Evolutionary conservation across 2,113 vertebrate species (phyloP).

Genomic region (Uropsilus gracilis): DNA sequence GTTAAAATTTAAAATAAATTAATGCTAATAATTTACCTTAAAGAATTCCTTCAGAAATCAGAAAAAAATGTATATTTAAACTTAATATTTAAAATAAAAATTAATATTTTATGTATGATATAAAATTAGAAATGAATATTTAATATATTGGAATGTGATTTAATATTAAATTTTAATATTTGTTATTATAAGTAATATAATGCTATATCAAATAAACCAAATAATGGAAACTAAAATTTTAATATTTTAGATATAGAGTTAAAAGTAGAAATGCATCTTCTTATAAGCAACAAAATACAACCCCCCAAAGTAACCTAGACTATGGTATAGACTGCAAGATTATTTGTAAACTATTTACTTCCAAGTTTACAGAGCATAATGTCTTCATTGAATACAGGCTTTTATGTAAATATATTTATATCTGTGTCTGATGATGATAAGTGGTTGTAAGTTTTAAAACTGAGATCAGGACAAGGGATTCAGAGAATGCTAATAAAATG

Average conservation of each 20-base stretch:
- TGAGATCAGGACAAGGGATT: not conserved
- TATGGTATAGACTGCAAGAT: no score
- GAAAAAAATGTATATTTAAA: not conserved
- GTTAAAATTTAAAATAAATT: slow-evolving; percentile 21
- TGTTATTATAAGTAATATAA: not conserved
- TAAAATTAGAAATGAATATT: slow-evolving; percentile 51
- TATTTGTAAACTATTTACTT: not conserved
- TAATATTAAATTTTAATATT: slow-evolving; percentile 20
- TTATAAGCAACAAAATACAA: not conserved
- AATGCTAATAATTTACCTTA: not conserved
- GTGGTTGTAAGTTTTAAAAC: not conserved
- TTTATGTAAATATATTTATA: no score
- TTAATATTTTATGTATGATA: not conserved
- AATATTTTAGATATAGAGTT: not conserved
- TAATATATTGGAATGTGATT: not conserved
- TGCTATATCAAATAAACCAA: not conserved
- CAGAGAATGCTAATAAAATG: not conserved
- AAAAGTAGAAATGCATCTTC: not conserved
- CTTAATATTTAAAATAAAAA: not conserved
- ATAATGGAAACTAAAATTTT: not conserved
- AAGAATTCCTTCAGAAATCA: not conserved
- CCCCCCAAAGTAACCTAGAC: not conserved
- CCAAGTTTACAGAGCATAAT: not conserved
- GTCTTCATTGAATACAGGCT: not conserved
- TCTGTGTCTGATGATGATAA: not conserved